Conservation (phyloP, 2,797 vertebrate species). For the Notamacropus eugenii region DNA sequence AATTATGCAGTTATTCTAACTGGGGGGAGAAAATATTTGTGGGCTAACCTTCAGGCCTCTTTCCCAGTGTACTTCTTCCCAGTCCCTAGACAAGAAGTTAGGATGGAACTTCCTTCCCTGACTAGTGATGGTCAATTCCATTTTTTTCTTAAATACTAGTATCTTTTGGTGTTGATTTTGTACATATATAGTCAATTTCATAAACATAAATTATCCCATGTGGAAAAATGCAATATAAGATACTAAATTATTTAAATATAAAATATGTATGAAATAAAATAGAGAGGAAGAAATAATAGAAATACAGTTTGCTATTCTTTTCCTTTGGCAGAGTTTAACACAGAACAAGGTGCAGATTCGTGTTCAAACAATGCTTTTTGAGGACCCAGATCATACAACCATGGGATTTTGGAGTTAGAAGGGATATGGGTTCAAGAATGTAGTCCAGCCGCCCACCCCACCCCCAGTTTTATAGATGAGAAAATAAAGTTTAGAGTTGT, state of each 20-base stretch:
- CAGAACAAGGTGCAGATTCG: too few relatives aligned
- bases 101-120: conserved; percentile 54
- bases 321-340: too few relatives aligned
- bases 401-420: not conserved
- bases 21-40: not conserved
- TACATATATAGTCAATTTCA: conserved; percentile 81
- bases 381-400: too few relatives aligned
- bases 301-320: too few relatives aligned
- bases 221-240: too few relatives aligned
- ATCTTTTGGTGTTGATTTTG: conserved; percentile 74
- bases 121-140: conserved; percentile 56
- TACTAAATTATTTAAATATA: too few relatives aligned
- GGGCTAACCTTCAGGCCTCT: conserved; percentile 10
- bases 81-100: conserved; percentile 19
- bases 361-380: too few relatives aligned
- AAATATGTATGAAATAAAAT: too few relatives aligned
- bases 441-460: not conserved
- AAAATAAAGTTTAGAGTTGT: not conserved
- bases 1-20: not conserved
- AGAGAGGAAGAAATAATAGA: too few relatives aligned
- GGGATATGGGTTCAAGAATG: not conserved
- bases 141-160: conserved; percentile 78
- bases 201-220: conserved; percentile 76
- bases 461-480: not conserved
- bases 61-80: not conserved